Evolutionary conservation across 1,140 invertebrate genomes (phyloP).

Genomic region (Cyphomyrmex costatus): DNA sequence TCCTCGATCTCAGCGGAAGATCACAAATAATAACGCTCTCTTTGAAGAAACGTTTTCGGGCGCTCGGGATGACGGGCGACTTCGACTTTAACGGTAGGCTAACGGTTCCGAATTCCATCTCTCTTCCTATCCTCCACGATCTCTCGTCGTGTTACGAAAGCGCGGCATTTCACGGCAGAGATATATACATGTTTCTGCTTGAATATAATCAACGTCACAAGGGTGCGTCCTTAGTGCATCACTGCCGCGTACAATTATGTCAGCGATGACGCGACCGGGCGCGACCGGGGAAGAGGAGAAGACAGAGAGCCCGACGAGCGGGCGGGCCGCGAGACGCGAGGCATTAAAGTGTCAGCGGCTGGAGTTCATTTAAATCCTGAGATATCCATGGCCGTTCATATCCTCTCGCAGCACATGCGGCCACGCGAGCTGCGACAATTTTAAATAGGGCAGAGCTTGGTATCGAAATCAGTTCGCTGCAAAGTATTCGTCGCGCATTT

Average conservation of each 20-base stretch:
- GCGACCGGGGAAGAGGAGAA: constrained; percentile 35
- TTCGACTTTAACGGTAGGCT: constrained; percentile 31
- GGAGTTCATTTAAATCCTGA: constrained; percentile 74
- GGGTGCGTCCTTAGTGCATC: constrained; percentile 71
- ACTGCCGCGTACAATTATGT: constrained; percentile 75
- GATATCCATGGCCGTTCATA: constrained; percentile 52
- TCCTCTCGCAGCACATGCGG: constrained; percentile 19
- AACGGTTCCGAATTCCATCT: constrained; percentile 53
- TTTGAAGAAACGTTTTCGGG: constrained; percentile 29
- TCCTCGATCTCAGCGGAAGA: not conserved
- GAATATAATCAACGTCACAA: constrained; percentile 73
- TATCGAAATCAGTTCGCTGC: constrained; percentile 32
- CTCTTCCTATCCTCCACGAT: constrained; percentile 23
- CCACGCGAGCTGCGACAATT: constrained; percentile 45
- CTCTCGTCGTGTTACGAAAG: constrained; percentile 68
- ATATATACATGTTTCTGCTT: constrained; percentile 66
- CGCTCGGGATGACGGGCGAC: constrained; percentile 24
- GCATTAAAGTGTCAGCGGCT: constrained; percentile 77
- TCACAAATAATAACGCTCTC: constrained; percentile 49
- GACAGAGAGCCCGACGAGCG: constrained; percentile 35
- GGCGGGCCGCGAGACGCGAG: constrained; percentile 46
- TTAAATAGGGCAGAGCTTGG: constrained; percentile 54
- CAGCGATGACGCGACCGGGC: constrained; percentile 69
- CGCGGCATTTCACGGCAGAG: constrained; percentile 46
- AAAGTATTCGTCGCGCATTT: not conserved